Evolutionary conservation across 2,888 invertebrate genomes (phyloP).

Genomic region (Dichetophora obliterata): DNA sequence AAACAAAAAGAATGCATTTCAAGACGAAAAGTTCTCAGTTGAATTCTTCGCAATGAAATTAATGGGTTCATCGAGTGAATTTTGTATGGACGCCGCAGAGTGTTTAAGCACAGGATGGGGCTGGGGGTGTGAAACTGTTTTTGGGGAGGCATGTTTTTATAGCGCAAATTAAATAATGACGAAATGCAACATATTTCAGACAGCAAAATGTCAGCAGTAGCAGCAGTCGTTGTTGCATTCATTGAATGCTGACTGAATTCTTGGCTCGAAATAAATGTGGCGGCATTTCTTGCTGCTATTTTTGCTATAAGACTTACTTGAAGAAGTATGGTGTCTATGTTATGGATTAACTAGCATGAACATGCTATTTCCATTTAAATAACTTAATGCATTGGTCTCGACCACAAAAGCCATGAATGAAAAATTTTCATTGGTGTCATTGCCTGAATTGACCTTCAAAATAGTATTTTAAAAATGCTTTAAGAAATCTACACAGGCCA

Average conservation of each 20-base stretch:
- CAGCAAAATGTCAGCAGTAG: background rate
- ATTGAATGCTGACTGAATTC: constrained; percentile 17
- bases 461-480: too few relatives aligned
- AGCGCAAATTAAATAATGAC: constrained; percentile 34
- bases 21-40: constrained; percentile 28
- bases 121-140: too few relatives aligned
- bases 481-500: too few relatives aligned
- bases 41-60: constrained; percentile 33
- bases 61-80: constrained; percentile 39
- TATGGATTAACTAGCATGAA: constrained; percentile 21
- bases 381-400: background rate
- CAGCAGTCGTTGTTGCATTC: constrained; percentile 13
- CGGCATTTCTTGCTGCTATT: constrained; percentile 37
- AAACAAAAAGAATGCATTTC: constrained; percentile 9
- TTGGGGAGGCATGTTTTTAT: constrained; percentile 15
- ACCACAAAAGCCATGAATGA: background rate
- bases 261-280: constrained; percentile 39
- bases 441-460: too few relatives aligned
- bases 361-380: background rate
- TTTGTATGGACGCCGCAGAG: constrained; percentile 1
- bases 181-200: constrained; percentile 33
- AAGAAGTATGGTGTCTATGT: background rate
- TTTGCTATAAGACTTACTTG: background rate
- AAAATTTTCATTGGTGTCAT: background rate
- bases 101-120: background rate